Base-by-base conservation (phyloP, 2,888 invertebrate genomes). In the Drosophila pseudotalamancana region DNA sequence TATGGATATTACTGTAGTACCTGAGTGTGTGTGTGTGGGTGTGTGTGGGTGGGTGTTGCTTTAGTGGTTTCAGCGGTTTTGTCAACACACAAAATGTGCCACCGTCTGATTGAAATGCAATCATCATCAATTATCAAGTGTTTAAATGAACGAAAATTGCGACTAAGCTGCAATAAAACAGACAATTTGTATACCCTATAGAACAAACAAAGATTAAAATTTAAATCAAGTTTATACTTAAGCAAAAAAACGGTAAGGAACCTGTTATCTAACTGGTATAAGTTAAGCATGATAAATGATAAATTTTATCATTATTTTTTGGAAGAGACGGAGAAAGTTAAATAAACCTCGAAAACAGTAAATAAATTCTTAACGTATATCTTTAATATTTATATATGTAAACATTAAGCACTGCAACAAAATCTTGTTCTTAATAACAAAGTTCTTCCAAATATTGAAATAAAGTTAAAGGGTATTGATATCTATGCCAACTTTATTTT, bases 61-160 rank as follows among this genome's bases (percentile, higher is more conserved):
- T 11, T n/a, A 0, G 39, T 25, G 18, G 1, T 14, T 35, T 35
- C 21, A 14, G 45, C 9, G 62, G 45, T 29, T 45, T 59, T 27
- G 25, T 12, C 32, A 63, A 25, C 25, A 3, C n/a, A 32, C 14
- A 11, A 21, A 34, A 16, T 2, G 8, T 29, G 21, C 25, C 21
- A 29, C 27, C 9, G 32, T 48, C 46, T 61, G 59, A 63, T 63
- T 63, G 65, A 62, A 64, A 35, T 27, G 46, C 62, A 75, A 82
- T 82, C 75, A 82, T 82, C 66, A 75, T 65, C 75, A 77, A 82
- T 75, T 76, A 75, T 75, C 25, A 48, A 37, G 60, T 46, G 31
- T 43, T 46, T 72, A 48, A 48, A 19, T 48, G 14, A 35, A 32
- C 21, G 6, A 34, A 48, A 37, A 37, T 12, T 49, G 18, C 9